These are phyloP conservation scores for Saturnia japonica DNA, from an alignment of 2,888 invertebrate species.

Conservation along the genomic window DNA sequence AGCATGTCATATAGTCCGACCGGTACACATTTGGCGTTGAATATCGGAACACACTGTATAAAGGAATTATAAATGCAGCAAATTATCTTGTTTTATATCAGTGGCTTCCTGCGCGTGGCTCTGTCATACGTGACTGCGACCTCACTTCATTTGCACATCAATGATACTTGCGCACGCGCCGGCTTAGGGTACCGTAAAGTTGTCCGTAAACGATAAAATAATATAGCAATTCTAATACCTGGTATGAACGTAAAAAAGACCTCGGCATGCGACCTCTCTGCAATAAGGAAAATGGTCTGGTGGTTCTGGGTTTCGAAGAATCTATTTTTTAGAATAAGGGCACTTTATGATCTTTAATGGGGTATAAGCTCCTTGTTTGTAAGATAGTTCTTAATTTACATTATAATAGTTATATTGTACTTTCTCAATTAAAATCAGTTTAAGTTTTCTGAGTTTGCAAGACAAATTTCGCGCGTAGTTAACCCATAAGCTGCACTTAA, in stretches of 20 bases:
- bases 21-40: too few species aligned
- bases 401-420: too few species aligned
- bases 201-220: not conserved
- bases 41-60: not conserved
- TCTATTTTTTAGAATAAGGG: not conserved
- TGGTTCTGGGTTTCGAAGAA: too few species aligned
- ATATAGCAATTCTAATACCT: not conserved
- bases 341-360: too few species aligned
- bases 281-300: too few species aligned
- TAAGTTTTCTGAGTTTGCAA: too few species aligned
- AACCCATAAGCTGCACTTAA: too few species aligned
- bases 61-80: not conserved
- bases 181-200: not conserved
- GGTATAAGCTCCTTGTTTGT: too few species aligned
- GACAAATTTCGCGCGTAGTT: too few species aligned
- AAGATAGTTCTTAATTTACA: too few species aligned
- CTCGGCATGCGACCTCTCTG: not conserved
- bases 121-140: conserved; percentile 32
- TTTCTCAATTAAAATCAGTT: too few species aligned
- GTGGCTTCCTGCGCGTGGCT: conserved; percentile 16
- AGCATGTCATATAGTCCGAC: too few species aligned
- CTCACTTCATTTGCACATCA: conserved; percentile 35
- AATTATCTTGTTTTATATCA: conserved; percentile 2
- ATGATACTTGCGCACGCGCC: conserved; percentile 22
- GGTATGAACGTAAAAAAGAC: not conserved